These are phyloP conservation scores for Phymorhynchus buccinoides DNA, from an alignment of 1,140 invertebrate genomes.

Conservation along the genomic window DNA sequence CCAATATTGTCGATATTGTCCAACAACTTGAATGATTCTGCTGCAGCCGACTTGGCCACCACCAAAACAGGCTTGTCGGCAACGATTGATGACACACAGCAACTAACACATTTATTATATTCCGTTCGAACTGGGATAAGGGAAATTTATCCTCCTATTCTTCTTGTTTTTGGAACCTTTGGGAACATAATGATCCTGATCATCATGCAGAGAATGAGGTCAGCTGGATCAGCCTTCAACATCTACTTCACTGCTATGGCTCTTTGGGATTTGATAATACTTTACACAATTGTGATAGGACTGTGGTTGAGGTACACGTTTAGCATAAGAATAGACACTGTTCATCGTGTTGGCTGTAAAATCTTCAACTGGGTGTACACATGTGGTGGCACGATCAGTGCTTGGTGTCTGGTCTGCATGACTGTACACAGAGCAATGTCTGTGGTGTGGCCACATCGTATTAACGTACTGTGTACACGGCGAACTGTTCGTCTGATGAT, in stretches of 20 bases:
- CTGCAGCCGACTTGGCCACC: no score
- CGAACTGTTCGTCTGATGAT: neutral
- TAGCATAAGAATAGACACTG: neutral
- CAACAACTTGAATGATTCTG: no score
- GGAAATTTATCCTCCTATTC: neutral
- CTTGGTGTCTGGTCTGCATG: conserved; percentile 19
- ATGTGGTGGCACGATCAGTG: neutral
- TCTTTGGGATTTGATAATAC: neutral
- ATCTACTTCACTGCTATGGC: neutral
- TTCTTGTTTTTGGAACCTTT: neutral
- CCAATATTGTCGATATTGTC: no score
- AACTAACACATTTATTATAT: no score
- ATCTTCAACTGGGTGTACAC: neutral
- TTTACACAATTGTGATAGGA: neutral
- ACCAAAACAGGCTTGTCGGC: no score
- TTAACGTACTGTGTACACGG: conserved; percentile 13
- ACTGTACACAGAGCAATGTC: conserved; percentile 21
- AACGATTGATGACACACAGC: no score
- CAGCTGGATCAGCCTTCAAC: neutral
- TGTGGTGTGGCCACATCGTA: conserved; percentile 25
- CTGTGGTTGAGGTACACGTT: neutral
- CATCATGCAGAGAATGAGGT: neutral
- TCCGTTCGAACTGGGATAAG: neutral
- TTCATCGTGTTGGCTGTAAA: neutral
- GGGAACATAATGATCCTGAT: conserved; percentile 1